phyloP scores from a whole-genome alignment of 2,113 vertebrate species.

The Toxotes chatareus region DNA sequence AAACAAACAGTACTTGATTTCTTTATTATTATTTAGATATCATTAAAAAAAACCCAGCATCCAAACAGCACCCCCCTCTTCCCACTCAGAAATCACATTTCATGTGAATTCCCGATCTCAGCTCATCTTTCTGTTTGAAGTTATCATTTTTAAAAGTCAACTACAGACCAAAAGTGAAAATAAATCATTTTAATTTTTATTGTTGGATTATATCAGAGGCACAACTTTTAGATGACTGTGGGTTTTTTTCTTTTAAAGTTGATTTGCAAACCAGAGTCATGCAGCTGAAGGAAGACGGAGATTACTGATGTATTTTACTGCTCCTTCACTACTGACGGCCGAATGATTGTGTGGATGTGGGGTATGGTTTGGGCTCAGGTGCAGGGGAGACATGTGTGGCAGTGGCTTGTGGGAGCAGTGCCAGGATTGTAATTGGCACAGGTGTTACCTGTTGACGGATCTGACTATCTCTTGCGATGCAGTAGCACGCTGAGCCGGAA shows the following conservation, averaged over 20 bases:
- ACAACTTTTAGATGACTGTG: neutral
- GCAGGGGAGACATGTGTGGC: no score
- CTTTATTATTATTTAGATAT: slow-evolving; percentile 23
- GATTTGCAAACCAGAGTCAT: slow-evolving; percentile 15
- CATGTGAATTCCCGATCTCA: neutral
- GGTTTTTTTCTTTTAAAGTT: neutral
- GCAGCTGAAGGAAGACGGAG: neutral
- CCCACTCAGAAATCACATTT: neutral
- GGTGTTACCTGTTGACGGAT: no score
- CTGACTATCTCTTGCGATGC: no score
- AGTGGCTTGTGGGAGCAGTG: no score
- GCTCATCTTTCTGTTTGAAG: neutral
- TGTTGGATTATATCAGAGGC: neutral
- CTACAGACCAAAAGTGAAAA: neutral
- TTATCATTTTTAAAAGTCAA: neutral
- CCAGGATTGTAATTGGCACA: no score
- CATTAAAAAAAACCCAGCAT: slow-evolving; percentile 3
- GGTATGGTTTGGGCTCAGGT: no score
- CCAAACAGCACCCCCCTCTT: neutral
- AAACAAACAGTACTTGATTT: neutral
- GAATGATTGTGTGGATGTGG: neutral
- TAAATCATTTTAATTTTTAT: neutral
- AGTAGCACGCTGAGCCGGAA: no score
- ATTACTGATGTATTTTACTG: slow-evolving; percentile 25
- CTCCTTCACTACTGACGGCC: neutral